These are phyloP conservation scores for Pandemis corylana DNA, from an alignment of 2,888 invertebrate species.

Conservation along the genomic window DNA sequence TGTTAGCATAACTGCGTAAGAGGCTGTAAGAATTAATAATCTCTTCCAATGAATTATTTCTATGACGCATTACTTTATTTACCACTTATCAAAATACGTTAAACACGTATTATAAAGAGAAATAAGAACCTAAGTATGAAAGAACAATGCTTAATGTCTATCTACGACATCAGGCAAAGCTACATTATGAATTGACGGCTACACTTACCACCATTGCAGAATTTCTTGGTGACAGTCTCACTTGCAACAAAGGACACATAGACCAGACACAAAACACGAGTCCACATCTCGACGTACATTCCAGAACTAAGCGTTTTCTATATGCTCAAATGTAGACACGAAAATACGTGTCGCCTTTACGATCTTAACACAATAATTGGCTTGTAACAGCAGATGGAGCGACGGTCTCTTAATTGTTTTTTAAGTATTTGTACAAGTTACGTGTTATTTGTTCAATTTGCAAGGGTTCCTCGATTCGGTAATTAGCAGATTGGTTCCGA, in stretches of 20 bases:
- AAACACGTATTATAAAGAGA: no score
- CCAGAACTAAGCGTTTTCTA: slow-evolving; percentile 40
- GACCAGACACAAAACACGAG: slow-evolving; percentile 41
- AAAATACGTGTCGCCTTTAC: not conserved
- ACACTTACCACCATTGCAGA: slow-evolving; percentile 61
- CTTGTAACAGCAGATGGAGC: not conserved
- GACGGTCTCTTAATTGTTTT: not conserved
- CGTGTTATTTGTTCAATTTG: not conserved
- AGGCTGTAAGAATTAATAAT: no score
- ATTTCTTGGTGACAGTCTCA: slow-evolving; percentile 62
- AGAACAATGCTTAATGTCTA: no score
- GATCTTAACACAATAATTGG: slow-evolving; percentile 7
- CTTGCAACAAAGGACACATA: slow-evolving; percentile 45
- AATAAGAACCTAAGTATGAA: no score
- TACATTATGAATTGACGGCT: not conserved
- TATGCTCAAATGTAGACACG: not conserved
- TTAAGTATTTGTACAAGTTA: not conserved
- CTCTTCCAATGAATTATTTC: no score
- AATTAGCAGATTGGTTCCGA: not conserved
- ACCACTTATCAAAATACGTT: no score
- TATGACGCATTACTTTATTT: no score
- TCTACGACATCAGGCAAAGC: not conserved
- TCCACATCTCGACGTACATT: slow-evolving; percentile 29
- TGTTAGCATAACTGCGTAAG: no score
- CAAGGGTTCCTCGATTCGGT: not conserved